Conservation (phyloP, 2,797 vertebrate species). For the Platyrinchus mystaceus region DNA sequence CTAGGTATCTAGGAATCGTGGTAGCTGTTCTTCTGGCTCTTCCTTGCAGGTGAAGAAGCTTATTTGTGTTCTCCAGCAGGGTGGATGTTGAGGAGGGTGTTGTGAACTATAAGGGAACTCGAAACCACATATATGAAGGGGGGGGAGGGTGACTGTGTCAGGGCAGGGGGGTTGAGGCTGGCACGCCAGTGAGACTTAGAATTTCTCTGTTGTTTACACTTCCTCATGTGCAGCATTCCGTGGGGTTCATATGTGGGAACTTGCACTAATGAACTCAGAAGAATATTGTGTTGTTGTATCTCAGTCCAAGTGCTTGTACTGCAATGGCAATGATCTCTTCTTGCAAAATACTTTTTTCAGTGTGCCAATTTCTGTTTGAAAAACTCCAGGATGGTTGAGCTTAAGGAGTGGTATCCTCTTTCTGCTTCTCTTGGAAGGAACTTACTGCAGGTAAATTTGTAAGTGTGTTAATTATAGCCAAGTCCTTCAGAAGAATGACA, state of each 20-base stretch:
- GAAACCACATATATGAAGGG: slow-evolving; percentile 32
- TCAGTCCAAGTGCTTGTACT: slow-evolving; percentile 71
- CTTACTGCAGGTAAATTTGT: not conserved
- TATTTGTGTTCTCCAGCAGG: slow-evolving; percentile 6
- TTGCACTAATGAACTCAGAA: slow-evolving; percentile 73
- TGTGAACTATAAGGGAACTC: slow-evolving; percentile 27
- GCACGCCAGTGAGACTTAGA: slow-evolving; percentile 37
- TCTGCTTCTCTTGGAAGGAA: not conserved
- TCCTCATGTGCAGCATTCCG: slow-evolving; percentile 69
- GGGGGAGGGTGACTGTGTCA: not conserved
- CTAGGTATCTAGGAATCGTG: not conserved
- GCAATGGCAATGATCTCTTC: slow-evolving; percentile 71
- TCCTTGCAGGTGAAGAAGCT: slow-evolving; percentile 38
- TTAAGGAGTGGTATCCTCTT: slow-evolving; percentile 74
- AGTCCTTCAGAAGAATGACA: not conserved
- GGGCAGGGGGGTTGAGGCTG: not conserved
- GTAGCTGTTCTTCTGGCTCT: slow-evolving; percentile 38
- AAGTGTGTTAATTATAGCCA: not conserved
- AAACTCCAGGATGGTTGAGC: slow-evolving; percentile 70
- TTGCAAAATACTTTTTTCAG: slow-evolving; percentile 69
- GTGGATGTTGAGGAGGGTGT: not conserved
- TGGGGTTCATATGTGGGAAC: slow-evolving; percentile 66
- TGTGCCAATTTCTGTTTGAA: slow-evolving; percentile 75
- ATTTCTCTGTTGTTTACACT: slow-evolving; percentile 74
- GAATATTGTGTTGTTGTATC: slow-evolving; percentile 68